A percentile compares a stretch with the other conserved stretches of the same genome.
These are phyloP conservation scores for Sapayoa aenigma DNA, from an alignment of 2,113 vertebrate genomes.

Conservation along the genomic window DNA sequence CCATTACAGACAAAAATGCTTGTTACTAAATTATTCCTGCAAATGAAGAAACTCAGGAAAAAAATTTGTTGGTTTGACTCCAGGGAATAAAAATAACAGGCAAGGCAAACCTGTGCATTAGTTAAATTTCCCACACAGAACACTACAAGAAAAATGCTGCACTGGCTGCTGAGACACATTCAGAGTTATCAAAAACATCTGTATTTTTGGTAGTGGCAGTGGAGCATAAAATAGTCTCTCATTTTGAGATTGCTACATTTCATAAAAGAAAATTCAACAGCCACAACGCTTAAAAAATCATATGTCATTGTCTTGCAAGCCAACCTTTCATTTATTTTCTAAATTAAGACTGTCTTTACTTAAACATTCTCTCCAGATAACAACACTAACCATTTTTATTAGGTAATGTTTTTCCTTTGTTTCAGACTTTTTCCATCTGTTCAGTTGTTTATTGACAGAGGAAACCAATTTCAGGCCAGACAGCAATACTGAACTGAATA, in stretches of 20 bases:
- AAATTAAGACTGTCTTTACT: not conserved
- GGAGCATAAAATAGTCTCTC: not conserved
- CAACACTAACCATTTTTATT: not conserved
- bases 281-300: rapidly evolving
- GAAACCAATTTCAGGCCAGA: not conserved
- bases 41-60: not conserved
- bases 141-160: not conserved
- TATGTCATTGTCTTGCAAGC: not conserved
- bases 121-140: not conserved
- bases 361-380: not conserved
- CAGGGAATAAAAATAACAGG: not conserved
- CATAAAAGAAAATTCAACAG: not conserved
- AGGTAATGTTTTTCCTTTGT: not conserved
- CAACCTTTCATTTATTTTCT: not conserved
- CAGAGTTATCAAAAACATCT: not conserved
- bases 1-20: not conserved
- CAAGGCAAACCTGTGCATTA: not conserved
- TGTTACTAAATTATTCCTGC: not conserved
- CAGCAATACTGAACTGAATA: not conserved
- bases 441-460: not conserved
- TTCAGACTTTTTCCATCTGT: slow-evolving; percentile 15
- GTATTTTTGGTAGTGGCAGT: not conserved
- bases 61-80: not conserved
- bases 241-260: not conserved
- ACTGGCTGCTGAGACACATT: not conserved